Conservation (phyloP, 1,140 invertebrate species). For the Stratiolaelaps scimitus region DNA sequence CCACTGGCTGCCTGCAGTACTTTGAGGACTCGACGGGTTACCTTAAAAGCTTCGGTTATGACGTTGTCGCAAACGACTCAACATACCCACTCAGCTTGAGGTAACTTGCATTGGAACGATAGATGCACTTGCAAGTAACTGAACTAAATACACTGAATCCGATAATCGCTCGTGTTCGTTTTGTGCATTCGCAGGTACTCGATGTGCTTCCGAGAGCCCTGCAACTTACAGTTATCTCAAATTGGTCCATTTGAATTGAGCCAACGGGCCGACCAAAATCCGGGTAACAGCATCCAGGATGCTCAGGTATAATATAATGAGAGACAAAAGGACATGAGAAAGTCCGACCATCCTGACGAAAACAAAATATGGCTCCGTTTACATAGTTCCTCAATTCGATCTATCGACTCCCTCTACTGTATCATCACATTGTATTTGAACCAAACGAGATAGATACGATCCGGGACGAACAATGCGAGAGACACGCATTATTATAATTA, state of each 20-base stretch:
- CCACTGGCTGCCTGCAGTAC: background rate
- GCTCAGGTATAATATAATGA: background rate
- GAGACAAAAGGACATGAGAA: background rate
- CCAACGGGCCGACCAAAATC: background rate
- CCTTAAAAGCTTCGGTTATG: slow-evolving; percentile 3
- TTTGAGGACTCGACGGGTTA: background rate
- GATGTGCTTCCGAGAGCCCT: slow-evolving; percentile 15
- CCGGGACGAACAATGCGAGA: too few species aligned
- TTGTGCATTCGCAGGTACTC: background rate
- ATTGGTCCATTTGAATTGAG: background rate
- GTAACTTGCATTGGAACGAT: background rate
- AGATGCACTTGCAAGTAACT: too few species aligned
- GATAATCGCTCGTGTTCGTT: background rate
- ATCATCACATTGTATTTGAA: too few species aligned
- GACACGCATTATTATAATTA: too few species aligned
- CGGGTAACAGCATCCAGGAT: background rate
- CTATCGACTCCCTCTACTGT: too few species aligned
- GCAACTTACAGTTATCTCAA: background rate
- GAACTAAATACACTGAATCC: background rate
- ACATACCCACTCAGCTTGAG: background rate
- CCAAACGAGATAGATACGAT: too few species aligned
- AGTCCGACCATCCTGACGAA: background rate
- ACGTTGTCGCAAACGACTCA: background rate
- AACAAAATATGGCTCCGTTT: too few species aligned
- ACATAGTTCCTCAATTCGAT: too few species aligned